Base-by-base conservation (phyloP, 1,140 invertebrate genomes). In the Reticulitermes speratus region DNA sequence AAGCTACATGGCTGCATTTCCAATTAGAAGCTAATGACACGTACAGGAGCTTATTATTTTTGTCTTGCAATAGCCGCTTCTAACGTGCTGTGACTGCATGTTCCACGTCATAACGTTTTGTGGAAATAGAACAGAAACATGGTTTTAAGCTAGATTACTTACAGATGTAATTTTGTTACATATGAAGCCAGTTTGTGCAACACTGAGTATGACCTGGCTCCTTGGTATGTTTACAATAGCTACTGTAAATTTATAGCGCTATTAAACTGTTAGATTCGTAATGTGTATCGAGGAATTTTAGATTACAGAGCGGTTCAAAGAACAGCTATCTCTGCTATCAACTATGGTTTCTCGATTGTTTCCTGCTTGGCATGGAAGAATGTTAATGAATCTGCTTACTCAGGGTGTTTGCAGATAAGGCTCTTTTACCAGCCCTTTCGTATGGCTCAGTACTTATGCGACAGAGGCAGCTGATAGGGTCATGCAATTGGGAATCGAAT, bases 71-170 rank as follows among this genome's bases (percentile, higher is more conserved):
- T 75, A 75, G 65, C 12, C 7, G 65, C n/a, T 75, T 30, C 83
- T 44, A 86, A 86, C 48, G 85, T 82, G 11, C 38, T 44, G 48
- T 86, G 85, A 82, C 85, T 82, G 44, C 75, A 48, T 82, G 85
- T 86, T 82, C 84, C 85, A 86, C 85, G 25, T 86, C 85, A 86
- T 82, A 82, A 44, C 69, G 32, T 82, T 82, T 45, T 48, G 21
- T 19, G 19, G 6, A 84, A 52, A 65, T 65, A 65, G 59, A 65
- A 75, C 25, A 75, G n/a, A 75, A 75, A 75, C 25, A 30, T 75
- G 9, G 16, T 21, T 75, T 30, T 75, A 30, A 6, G n/a, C 65
- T 30, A 14, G n/a, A 75, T 30, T 75, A 75, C n/a, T 75, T 75
- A 75, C 9, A 75, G 25, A 75, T 11, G n/a, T 30, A 75, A 75